A percentile compares a stretch with the other conserved stretches of the same genome.
Conservation (phyloP, 2,797 vertebrate genomes). For the Crotalus adamanteus region DNA sequence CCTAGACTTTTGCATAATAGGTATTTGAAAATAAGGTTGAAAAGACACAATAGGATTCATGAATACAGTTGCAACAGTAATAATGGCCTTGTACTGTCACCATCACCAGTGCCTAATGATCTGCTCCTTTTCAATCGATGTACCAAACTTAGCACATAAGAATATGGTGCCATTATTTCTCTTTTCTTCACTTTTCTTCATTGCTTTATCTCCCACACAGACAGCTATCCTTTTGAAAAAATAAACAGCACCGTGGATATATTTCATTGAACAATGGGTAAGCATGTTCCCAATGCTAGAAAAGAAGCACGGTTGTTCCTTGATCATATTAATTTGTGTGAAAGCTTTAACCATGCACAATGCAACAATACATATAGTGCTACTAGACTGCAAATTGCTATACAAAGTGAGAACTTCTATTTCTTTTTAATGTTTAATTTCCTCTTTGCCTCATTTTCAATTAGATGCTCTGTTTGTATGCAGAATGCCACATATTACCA, state of each 20-base stretch:
- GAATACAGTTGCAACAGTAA: neutral
- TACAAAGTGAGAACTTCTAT: conserved; percentile 32
- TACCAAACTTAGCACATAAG: neutral
- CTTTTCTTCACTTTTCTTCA: neutral
- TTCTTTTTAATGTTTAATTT: conserved; percentile 46
- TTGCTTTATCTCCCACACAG: neutral
- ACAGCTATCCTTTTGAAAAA: neutral
- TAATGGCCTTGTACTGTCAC: neutral
- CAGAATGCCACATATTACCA: conserved; percentile 28
- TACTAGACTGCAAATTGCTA: neutral
- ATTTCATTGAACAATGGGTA: neutral
- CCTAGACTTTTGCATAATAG: neutral
- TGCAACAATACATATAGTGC: neutral
- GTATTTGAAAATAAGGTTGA: neutral
- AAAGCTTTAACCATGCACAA: neutral
- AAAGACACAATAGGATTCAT: neutral
- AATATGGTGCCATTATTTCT: neutral
- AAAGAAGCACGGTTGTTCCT: neutral
- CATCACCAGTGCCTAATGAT: neutral
- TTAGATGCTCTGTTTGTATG: conserved; percentile 48
- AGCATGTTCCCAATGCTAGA: neutral
- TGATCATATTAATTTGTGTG: neutral
- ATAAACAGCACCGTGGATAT: neutral
- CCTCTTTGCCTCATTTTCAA: conserved; percentile 49
- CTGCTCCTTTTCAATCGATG: neutral